Base-by-base conservation (phyloP, 92 coral and sea anemone species). In the Palythoa heliodiscus region DNA sequence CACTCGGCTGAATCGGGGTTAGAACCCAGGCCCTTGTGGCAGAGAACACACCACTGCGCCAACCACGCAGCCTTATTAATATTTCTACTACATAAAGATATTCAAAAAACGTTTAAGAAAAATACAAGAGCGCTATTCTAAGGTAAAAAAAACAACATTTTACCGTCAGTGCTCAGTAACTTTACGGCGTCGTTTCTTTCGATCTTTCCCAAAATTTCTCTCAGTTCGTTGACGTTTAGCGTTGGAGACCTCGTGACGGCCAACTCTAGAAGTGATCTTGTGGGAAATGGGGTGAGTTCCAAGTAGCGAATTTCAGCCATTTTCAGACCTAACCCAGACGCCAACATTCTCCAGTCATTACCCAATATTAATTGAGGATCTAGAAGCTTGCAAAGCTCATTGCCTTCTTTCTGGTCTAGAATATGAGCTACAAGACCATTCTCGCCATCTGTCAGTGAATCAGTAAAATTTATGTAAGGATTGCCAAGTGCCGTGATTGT, bases 331-430 rank as follows among this genome's bases (percentile, higher is more conserved):
- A 77, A 25, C 64, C 35, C 17, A 39, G 70, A 77, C 0, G 82
- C 69, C 82, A 77, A 12, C 70, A 77, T 77, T 77, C 55, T 77
- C 82, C 82, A 77, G 69, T 77, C 82, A 11, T 77, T 77, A 17
- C 82, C 82, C 57, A 77, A 29, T 20, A 63, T 48, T 67, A 53
- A 13, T 1, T 3, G 35, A 77, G 70, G 70, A 37, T 77, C 82
- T 11, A 77, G 82, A 23, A 77, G 35, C 55, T n/a, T 38, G 25
- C 82, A 57, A 12, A 77, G 68, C 13, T 35, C 53, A 17, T 29
- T 25, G 22, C 82, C 66, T 77, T 57, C 53, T 29, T 23, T n/a
- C 82, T 53, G 29, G 8, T 16, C 22, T 12, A 77, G 43, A 29
- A 77, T 20, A 77, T 53, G 10, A 9, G 50, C 23, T 39, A 77